Base-by-base conservation (phyloP, 2,113 vertebrate species). In the Zosterops pallidus region DNA sequence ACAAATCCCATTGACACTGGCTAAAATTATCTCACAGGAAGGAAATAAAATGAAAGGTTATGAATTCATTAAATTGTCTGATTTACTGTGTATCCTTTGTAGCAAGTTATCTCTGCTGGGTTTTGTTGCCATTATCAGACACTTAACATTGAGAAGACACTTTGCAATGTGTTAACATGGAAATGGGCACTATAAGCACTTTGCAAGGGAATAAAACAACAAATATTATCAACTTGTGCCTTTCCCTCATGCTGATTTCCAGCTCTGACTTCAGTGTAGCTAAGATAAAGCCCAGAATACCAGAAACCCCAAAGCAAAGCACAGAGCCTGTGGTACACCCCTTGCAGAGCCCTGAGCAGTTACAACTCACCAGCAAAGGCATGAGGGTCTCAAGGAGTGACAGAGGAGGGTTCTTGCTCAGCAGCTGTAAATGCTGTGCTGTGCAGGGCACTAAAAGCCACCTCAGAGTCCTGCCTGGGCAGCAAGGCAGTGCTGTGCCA, bases 51-150 rank as follows among this genome's bases (percentile, higher is more conserved):
- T 94, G 84, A 97, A 97, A 97, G 95, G 92, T 97, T 97, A 97
- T 97, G 97, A 97, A 97, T 98, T 97, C 97, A 97, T 97, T 97
- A 97, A 95, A 97, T 94, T 89, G 90, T 75, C 95, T 94, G 97
- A 97, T 97, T 97, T 96, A 96, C 96, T 47, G 62, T 87, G 88
- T 83, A 95, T 96, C 84, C 92, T 92, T 92, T 86, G 86, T 86
- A 96, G 49, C 79, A 67, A 41, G 94, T 94, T 96, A 97, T 94
- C 94, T 95, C 94, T 59, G 62, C 95, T 60, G 84, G 64, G 31
- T 57, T 96, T 91, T 56, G 16, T 95, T 97, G 91, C 86, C 82
- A 55, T 90, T 96, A 90, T 92, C 50, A 25, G 91, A 94, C 87
- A 90, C 37, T 90, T 79, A 92, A 71, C 72, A 59, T 35, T 19